A percentile compares a stretch with the other conserved stretches of the same genome.
Conservation (phyloP, 1,140 invertebrate species). For the Vollenhovia emeryi region DNA sequence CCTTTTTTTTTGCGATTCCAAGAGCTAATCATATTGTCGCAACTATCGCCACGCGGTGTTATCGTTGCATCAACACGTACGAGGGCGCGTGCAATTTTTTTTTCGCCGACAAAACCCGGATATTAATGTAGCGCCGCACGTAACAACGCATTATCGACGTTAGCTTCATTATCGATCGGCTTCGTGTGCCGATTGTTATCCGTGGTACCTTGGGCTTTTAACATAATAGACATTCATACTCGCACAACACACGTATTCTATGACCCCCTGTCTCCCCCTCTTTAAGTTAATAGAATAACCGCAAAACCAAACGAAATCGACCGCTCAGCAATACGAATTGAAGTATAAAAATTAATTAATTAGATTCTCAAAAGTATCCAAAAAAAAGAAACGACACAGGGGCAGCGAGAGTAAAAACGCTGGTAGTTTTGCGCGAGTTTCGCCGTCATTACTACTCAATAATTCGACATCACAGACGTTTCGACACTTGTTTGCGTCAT, state of each 20-base stretch:
- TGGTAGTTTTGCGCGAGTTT: too few species aligned
- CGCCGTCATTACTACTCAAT: too few species aligned
- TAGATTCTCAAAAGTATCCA: too few species aligned
- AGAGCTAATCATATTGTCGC: neutral
- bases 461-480: too few species aligned
- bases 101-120: neutral
- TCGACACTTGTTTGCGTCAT: too few species aligned
- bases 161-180: neutral
- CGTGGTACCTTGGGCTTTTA: neutral
- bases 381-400: too few species aligned
- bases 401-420: too few species aligned
- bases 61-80: slow-evolving; percentile 1
- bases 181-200: neutral
- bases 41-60: neutral
- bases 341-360: too few species aligned
- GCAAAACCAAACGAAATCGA: neutral
- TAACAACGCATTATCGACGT: slow-evolving; percentile 9
- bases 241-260: neutral
- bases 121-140: neutral
- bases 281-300: slow-evolving; percentile 1
- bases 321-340: neutral
- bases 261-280: neutral
- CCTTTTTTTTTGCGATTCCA: neutral
- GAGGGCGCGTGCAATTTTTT: neutral
- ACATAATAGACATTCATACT: neutral